Base-by-base conservation (phyloP, 2,113 vertebrate species). In the Neoarius graeffei region DNA sequence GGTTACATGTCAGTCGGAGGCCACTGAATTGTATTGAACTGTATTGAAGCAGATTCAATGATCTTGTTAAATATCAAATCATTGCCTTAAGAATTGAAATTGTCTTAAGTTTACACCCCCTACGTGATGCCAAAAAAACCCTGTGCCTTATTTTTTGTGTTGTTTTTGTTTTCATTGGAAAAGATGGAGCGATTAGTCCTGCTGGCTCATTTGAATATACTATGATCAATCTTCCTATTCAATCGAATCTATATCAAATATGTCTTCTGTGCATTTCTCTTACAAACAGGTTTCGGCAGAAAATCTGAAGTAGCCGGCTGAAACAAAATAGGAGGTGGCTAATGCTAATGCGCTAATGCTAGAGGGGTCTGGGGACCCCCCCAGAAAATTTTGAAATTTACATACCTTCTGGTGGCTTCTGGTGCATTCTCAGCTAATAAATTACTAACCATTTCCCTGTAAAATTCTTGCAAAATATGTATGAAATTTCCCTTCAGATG, bases 251-350 rank as follows among this genome's bases (percentile, higher is more conserved):
- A 25, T 76, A 76, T 48, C 15, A 74, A 48, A 3, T 74, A 23
- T 42, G 27, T 48, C 52, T 84, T 74, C 20, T 48, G 30, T 79
- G 42, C 54, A 64, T 71, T 48, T 82, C 54, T 87, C 88, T 91
- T 91, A 91, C 89, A 91, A 92, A 35, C 35, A 35, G 35, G 35
- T 35, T 35, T 35, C 35, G 35, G 1, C 35, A 35, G 35, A 35
- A 35, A 35, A 35, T 35, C 35, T 35, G 35, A 35, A 35, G 35
- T 35, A 35, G 35, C 35, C 35, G 35, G 35, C 35, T 35, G 35
- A 35, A 35, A 35, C 35, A 35, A 35, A 35, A 35, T 35, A 35
- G 1, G 35, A 35, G 35, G 35, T 1, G 35, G 35, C 35, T 35
- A 35, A 35, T 35, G 35, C 35, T 35, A 35, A 35, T 35, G 2